Conservation (phyloP, 2,113 vertebrate species). For the Labeo rohita region DNA sequence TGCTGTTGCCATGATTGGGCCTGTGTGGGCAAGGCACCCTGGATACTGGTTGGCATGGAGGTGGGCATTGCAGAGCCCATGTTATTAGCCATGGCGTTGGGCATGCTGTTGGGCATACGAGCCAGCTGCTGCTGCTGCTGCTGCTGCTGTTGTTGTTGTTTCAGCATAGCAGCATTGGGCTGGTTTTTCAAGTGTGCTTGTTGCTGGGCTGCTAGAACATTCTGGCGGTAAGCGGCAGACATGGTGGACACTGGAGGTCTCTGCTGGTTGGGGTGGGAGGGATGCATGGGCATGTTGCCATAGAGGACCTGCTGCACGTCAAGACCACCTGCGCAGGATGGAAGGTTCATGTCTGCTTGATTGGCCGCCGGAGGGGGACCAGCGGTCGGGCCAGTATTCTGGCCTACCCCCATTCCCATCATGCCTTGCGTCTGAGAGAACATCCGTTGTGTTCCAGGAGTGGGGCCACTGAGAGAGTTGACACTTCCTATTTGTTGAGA, state of each 20-base stretch:
- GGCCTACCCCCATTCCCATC: slow-evolving; percentile 85
- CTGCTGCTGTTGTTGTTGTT: slow-evolving; percentile 81
- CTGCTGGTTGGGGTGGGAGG: slow-evolving; percentile 75
- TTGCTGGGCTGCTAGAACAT: slow-evolving; percentile 75
- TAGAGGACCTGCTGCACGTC: slow-evolving; percentile 83
- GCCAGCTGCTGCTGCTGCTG: slow-evolving; percentile 69
- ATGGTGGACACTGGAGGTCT: slow-evolving; percentile 75
- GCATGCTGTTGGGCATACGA: slow-evolving; percentile 77
- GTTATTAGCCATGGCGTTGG: slow-evolving; percentile 59
- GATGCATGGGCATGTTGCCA: slow-evolving; percentile 82
- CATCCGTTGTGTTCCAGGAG: slow-evolving; percentile 82
- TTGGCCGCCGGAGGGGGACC: slow-evolving; percentile 72
- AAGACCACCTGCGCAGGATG: slow-evolving; percentile 82
- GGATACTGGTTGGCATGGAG: slow-evolving; percentile 61
- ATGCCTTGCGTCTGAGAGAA: slow-evolving; percentile 87
- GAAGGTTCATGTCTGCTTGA: slow-evolving; percentile 83
- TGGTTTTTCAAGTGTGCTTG: slow-evolving; percentile 81
- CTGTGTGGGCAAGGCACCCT: slow-evolving; percentile 77
- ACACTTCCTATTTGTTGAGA: slow-evolving; percentile 83
- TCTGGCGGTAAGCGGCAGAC: slow-evolving; percentile 84
- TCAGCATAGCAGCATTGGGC: slow-evolving; percentile 82
- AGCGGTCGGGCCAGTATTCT: slow-evolving; percentile 74
- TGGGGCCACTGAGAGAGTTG: slow-evolving; percentile 81
- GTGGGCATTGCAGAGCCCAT: slow-evolving; percentile 58
- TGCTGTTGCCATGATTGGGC: slow-evolving; percentile 82